Conservation (phyloP, 2,888 invertebrate species). For the Scelioninae gen. 1 region DNA sequence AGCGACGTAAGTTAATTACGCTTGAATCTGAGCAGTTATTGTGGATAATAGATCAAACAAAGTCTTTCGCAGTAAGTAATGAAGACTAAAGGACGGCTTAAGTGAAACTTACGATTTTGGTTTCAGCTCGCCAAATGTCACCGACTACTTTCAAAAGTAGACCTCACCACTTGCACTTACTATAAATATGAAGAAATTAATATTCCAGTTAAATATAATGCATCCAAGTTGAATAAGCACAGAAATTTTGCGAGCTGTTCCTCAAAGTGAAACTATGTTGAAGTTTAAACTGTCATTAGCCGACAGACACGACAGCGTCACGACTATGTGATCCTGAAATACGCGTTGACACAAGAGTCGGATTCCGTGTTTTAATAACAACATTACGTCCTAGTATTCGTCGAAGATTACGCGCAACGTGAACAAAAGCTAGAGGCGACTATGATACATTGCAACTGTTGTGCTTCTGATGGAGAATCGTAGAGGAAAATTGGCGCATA, state of each 20-base stretch:
- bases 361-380: constrained; percentile 35
- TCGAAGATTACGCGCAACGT: too few relatives aligned
- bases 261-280: too few relatives aligned
- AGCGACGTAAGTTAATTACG: constrained; percentile 28
- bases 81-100: not conserved
- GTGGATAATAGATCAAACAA: constrained; percentile 26
- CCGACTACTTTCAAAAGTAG: not conserved
- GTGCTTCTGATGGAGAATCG: too few relatives aligned
- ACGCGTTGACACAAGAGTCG: constrained; percentile 24
- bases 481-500: too few relatives aligned
- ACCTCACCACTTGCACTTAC: not conserved
- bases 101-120: not conserved
- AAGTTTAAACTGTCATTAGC: too few relatives aligned
- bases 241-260: too few relatives aligned
- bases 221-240: too few relatives aligned
- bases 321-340: constrained; percentile 20
- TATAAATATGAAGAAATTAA: constrained; percentile 52
- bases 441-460: too few relatives aligned
- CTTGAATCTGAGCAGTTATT: constrained; percentile 15
- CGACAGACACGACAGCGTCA: constrained; percentile 18
- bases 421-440: too few relatives aligned
- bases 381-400: constrained; percentile 19
- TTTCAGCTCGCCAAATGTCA: constrained; percentile 3
- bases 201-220: too few relatives aligned
- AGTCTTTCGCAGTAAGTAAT: constrained; percentile 8